phyloP scores from a whole-genome alignment of 2,113 vertebrate genomes.

The Scartelaos histophorus region DNA sequence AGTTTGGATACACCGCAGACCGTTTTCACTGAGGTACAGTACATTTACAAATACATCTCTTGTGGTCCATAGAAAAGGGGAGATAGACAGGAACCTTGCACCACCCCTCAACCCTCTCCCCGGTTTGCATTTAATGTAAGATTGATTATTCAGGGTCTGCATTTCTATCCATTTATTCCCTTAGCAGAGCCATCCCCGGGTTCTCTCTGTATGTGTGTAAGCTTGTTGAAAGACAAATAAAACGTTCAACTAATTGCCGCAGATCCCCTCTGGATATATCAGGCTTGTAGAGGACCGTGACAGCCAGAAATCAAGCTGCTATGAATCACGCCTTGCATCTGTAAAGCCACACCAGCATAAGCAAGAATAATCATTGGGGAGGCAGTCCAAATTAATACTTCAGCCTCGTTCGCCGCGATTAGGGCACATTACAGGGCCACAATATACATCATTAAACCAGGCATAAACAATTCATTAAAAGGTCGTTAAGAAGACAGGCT shows the following conservation, averaged over 20 bases:
- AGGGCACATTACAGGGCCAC: slow-evolving; percentile 77
- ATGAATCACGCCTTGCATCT: slow-evolving; percentile 60
- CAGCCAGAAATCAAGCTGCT: slow-evolving; percentile 65
- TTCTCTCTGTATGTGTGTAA: slow-evolving; percentile 7
- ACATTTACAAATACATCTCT: slow-evolving; percentile 9
- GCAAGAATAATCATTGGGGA: slow-evolving; percentile 69
- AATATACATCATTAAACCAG: slow-evolving; percentile 79
- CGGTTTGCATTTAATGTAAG: slow-evolving; percentile 31
- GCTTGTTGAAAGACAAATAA: slow-evolving; percentile 65
- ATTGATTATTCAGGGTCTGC: slow-evolving; percentile 43
- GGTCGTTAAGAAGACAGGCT: slow-evolving; percentile 76
- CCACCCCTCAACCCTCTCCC: slow-evolving; percentile 7
- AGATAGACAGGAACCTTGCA: slow-evolving; percentile 1
- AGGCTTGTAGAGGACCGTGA: slow-evolving; percentile 59
- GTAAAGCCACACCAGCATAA: slow-evolving; percentile 14
- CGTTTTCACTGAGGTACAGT: slow-evolving; percentile 39
- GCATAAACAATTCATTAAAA: slow-evolving; percentile 82
- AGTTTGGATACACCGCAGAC: slow-evolving; percentile 44
- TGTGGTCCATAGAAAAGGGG: slow-evolving; percentile 18
- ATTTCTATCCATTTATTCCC: slow-evolving; percentile 42
- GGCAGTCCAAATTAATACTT: slow-evolving; percentile 76
- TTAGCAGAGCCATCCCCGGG: slow-evolving; percentile 44
- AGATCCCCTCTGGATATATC: slow-evolving; percentile 55
- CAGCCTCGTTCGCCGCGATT: slow-evolving; percentile 74
- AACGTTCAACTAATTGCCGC: slow-evolving; percentile 69